phyloP scores from a whole-genome alignment of 1,140 invertebrate genomes.

The Micrasema longulum region DNA sequence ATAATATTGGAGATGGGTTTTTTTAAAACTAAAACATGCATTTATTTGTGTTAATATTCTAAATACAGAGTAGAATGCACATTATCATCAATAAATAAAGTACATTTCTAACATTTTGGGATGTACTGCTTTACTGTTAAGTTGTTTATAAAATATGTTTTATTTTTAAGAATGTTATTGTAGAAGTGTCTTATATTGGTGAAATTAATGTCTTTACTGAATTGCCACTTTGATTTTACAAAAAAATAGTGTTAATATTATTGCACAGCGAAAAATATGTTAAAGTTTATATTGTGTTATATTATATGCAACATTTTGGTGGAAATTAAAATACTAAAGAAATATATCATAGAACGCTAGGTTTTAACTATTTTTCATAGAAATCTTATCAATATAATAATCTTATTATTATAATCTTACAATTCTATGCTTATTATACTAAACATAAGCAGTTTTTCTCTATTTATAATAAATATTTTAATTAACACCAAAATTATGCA shows the following conservation, averaged over 20 bases:
- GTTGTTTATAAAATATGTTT: too few species aligned
- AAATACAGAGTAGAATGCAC: too few species aligned
- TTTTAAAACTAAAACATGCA: too few species aligned
- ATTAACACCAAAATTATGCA: conserved; percentile 10
- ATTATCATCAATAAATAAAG: too few species aligned
- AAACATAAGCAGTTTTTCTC: conserved; percentile 31
- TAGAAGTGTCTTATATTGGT: not conserved
- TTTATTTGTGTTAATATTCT: too few species aligned
- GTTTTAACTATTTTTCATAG: conserved; percentile 37
- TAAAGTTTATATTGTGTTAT: not conserved
- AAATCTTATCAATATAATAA: conserved; percentile 37
- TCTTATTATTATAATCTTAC: conserved; percentile 11
- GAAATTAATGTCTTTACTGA: not conserved
- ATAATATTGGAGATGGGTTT: too few species aligned
- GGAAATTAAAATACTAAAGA: conserved; percentile 23
- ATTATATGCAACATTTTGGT: conserved; percentile 22
- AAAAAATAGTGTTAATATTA: too few species aligned
- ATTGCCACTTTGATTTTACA: too few species aligned
- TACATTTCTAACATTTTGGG: too few species aligned
- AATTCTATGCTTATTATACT: conserved; percentile 34
- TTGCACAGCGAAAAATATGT: too few species aligned
- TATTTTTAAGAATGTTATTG: too few species aligned
- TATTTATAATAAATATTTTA: conserved; percentile 9
- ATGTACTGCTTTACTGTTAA: too few species aligned
- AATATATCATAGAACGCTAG: conserved; percentile 37